Evolutionary conservation across 2,797 vertebrate species (phyloP).

Genomic region (Gymnodraco acuticeps): DNA sequence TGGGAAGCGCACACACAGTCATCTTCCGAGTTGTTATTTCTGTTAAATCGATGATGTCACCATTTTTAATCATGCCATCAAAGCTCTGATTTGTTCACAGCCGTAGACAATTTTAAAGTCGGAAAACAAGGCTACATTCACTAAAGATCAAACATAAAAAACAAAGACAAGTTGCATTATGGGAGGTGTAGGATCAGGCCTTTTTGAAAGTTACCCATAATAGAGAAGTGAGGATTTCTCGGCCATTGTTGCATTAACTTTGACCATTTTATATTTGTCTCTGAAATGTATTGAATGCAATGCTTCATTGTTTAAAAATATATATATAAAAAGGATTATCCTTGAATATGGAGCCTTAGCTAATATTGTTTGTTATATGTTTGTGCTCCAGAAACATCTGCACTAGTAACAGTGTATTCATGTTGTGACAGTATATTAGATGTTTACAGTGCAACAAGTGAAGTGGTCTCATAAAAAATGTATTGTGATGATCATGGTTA

Average conservation of each 20-base stretch:
- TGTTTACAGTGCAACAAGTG: no score
- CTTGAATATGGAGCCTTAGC: no score
- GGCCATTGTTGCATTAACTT: background rate
- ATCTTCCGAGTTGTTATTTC: background rate
- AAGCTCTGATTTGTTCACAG: background rate
- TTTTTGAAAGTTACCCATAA: background rate
- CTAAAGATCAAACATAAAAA: no score
- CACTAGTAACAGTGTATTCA: background rate
- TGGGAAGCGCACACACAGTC: slow-evolving; percentile 2
- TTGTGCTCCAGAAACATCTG: no score
- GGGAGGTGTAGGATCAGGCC: background rate
- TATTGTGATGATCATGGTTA: slow-evolving; percentile 52
- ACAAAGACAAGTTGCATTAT: background rate
- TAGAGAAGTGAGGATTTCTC: background rate
- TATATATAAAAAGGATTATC: background rate
- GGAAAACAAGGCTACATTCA: background rate
- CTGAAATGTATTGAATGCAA: background rate
- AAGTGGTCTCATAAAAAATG: background rate
- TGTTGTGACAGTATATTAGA: background rate
- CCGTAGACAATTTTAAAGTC: background rate
- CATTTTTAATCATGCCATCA: background rate
- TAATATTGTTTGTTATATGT: background rate
- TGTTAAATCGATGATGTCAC: background rate
- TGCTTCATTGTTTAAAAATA: background rate
- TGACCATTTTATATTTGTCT: background rate